Evolutionary conservation across 2,888 invertebrate species (phyloP).

Genomic region (Drosophila vallismaia): DNA sequence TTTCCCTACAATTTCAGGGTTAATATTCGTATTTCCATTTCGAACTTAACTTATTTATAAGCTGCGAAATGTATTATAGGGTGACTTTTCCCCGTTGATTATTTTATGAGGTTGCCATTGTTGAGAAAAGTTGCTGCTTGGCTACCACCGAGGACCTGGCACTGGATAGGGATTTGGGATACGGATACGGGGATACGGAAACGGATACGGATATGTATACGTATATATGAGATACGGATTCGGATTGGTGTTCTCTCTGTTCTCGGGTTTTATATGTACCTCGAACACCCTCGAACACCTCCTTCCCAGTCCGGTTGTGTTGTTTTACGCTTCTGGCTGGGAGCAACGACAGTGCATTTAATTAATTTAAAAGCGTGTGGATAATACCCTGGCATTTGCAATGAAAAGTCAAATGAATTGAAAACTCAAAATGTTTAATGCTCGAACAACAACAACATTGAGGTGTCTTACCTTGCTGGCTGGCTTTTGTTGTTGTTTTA

Average conservation of each 20-base stretch:
- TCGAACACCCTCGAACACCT: neutral
- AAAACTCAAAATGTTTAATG: constrained; percentile 71
- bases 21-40: constrained; percentile 2
- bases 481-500: constrained; percentile 49
- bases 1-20: neutral
- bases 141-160: constrained; percentile 10
- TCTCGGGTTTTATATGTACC: constrained; percentile 19
- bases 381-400: constrained; percentile 75
- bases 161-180: neutral
- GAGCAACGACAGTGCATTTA: constrained; percentile 66
- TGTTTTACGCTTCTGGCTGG: constrained; percentile 13
- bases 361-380: constrained; percentile 82
- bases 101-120: constrained; percentile 6
- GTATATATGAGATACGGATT: neutral
- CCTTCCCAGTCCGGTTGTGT: neutral
- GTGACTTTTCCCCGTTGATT: neutral
- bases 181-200: neutral
- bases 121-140: constrained; percentile 20
- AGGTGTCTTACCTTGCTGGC: constrained; percentile 45
- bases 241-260: constrained; percentile 1
- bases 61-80: constrained; percentile 3
- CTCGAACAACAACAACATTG: constrained; percentile 34
- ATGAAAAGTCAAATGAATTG: constrained; percentile 80
- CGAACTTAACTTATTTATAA: neutral
- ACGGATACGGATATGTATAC: neutral